Percentiles rank a stretch among this genome's conserved stretches.
Conservation (phyloP, 2,113 vertebrate species). For the Psettodes erumei region DNA sequence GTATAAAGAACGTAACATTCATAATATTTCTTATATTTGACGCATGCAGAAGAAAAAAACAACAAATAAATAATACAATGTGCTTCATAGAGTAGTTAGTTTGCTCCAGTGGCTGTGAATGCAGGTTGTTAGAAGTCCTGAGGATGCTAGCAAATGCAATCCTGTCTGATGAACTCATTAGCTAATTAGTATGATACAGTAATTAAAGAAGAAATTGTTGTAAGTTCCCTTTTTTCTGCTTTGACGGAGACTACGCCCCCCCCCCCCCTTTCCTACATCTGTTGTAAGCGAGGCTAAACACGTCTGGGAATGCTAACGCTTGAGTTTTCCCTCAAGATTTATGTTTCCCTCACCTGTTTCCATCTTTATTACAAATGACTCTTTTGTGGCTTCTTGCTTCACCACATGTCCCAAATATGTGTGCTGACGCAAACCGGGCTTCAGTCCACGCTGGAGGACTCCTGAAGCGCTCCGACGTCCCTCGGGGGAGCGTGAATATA, state of each 20-base stretch:
- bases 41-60: no score
- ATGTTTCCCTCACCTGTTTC: background rate
- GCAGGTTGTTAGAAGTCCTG: background rate
- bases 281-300: background rate
- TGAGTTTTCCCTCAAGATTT: no score
- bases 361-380: background rate
- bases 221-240: no score
- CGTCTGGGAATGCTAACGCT: background rate
- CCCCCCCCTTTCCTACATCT: no score
- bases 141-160: background rate
- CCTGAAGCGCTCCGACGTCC: conserved; percentile 27
- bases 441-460: conserved; percentile 14
- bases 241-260: no score
- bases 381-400: background rate
- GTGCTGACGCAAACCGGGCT: conserved; percentile 4
- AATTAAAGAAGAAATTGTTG: no score
- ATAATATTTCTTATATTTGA: background rate
- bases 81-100: background rate
- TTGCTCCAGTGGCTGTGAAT: background rate
- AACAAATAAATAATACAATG: background rate
- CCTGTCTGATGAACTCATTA: no score
- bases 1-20: background rate
- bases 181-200: background rate
- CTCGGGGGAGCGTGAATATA: conserved; percentile 42
- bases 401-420: background rate